Evolutionary conservation across 2,888 invertebrate genomes (phyloP).

Genomic region (Tholera decimalis): DNA sequence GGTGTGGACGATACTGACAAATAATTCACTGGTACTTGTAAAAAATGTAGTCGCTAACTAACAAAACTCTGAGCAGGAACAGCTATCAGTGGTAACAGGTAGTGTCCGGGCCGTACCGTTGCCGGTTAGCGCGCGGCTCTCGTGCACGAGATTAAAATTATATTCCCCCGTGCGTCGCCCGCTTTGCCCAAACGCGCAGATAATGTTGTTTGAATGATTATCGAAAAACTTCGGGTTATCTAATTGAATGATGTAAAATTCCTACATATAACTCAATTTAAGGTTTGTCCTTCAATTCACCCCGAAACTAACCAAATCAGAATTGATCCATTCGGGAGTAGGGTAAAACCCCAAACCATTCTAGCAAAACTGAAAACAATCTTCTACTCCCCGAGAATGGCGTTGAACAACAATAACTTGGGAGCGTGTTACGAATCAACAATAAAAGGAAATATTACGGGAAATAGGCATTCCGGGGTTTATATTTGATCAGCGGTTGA

Average conservation of each 20-base stretch:
- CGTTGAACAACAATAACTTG: constrained; percentile 62
- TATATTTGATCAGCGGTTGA: constrained; percentile 32
- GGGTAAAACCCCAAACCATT: constrained; percentile 68
- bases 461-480: constrained; percentile 50
- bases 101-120: neutral
- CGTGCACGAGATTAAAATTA: constrained; percentile 52
- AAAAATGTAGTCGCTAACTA: constrained; percentile 35
- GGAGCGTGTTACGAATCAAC: constrained; percentile 69
- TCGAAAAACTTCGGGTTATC: constrained; percentile 48
- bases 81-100: constrained; percentile 35
- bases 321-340: constrained; percentile 72
- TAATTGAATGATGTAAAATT: constrained; percentile 56
- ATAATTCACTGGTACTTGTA: constrained; percentile 25
- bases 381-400: constrained; percentile 51
- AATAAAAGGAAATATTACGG: constrained; percentile 59
- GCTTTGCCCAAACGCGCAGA: constrained; percentile 29
- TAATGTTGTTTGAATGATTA: constrained; percentile 51
- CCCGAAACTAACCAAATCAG: constrained; percentile 55
- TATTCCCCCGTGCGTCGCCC: constrained; percentile 19
- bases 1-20: constrained; percentile 11
- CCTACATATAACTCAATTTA: constrained; percentile 58
- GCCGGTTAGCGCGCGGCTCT: neutral
- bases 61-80: constrained; percentile 28
- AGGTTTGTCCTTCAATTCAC: constrained; percentile 54
- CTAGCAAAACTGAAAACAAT: constrained; percentile 74